Evolutionary conservation across 1,140 invertebrate genomes (phyloP), one percentile per base, ranked within the genome.

Genomic region (Drosophila parvula): DNA sequence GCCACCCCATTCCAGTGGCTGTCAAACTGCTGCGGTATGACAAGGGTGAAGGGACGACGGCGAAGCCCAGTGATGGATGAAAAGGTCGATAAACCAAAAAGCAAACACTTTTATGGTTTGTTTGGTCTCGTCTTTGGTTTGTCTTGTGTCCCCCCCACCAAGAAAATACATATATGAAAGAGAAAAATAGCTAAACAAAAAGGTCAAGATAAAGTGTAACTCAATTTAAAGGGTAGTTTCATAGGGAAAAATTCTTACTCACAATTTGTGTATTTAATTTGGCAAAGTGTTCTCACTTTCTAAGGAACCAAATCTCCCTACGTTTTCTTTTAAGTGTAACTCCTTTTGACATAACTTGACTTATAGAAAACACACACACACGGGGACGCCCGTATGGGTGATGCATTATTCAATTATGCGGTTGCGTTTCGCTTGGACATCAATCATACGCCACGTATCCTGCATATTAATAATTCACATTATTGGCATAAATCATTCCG

Each of bases 91-190:
- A 76, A 67, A 76, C 51, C 64, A 76, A 70, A 77, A 36, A 44
- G 62, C 74, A 76, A 79, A 86, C 70, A 86, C 82, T 86, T 86
- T 86, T 86, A 85, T 86, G 82, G 82, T 85, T 85, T 85, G 51
- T 75, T 79, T 78, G 48, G 68, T 28, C 14, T 64, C 38, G 38
- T 64, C 61, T 41, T 59, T 0, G 32, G 53, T 34, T 38, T 16
- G 22, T 57, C 57, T 62, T 62, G 16, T 27, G 45, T 48, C 44
- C n/a, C 16, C n/a, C 16, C n/a, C 3, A 8, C 4, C 40, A 16
- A 8, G 10, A 8, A 9, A 6, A n/a, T 28, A 47, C 14, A 47
- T 27, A 27, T 27, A 34, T 32, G 5, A 16, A 34, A n/a, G 18
- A 34, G 40, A 47, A 34, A 60, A 40, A 22, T 22, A 14, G 28